Evolutionary conservation across 2,888 invertebrate genomes (phyloP).

Genomic region (Labia minor): DNA sequence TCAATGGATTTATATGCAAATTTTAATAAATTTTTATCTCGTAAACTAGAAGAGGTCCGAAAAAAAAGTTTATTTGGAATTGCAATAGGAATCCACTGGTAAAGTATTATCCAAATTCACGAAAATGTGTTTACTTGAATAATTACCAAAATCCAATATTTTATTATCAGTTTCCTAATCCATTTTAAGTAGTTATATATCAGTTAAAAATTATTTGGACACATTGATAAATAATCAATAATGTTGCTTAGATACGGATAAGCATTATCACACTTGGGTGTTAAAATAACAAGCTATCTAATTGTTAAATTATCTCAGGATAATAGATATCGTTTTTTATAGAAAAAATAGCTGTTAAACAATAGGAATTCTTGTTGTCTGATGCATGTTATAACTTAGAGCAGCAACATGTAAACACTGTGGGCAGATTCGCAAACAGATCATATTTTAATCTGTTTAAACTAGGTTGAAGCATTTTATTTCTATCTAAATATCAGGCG

Average conservation of each 20-base stretch:
- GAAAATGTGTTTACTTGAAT: too few species aligned
- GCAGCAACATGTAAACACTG: conserved; percentile 13
- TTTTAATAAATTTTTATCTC: too few species aligned
- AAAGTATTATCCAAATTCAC: too few species aligned
- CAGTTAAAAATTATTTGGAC: neutral
- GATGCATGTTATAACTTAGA: conserved; percentile 4
- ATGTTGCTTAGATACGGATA: neutral
- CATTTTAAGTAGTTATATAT: neutral
- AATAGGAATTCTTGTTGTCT: conserved; percentile 5
- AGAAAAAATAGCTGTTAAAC: neutral
- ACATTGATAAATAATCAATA: neutral
- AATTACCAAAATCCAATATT: neutral
- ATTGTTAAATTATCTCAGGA: neutral
- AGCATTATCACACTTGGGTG: neutral
- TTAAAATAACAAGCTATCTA: neutral
- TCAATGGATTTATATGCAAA: too few species aligned
- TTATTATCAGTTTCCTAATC: neutral
- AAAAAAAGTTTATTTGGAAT: too few species aligned
- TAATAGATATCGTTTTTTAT: neutral
- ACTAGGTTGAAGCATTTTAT: conserved; percentile 5
- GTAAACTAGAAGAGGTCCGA: too few species aligned
- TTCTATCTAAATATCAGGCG: neutral
- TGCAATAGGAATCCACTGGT: too few species aligned
- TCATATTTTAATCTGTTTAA: conserved; percentile 13
- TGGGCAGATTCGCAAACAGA: conserved; percentile 13